Conservation (phyloP, 2,113 vertebrate species). For the Helogale parvula region DNA sequence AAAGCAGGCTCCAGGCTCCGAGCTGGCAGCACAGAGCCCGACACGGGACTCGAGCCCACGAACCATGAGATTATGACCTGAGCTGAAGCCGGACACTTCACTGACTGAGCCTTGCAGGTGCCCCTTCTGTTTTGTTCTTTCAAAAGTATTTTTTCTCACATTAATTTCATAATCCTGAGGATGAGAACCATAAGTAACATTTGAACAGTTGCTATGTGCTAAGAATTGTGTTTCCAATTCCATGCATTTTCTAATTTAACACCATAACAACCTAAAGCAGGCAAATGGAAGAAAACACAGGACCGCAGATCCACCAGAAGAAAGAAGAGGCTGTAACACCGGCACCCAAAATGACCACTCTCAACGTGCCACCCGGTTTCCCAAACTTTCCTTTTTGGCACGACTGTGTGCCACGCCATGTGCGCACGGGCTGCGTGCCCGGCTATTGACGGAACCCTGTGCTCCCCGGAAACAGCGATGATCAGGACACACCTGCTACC, state of each 20-base stretch:
- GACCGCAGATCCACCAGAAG: background rate
- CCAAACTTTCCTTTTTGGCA: background rate
- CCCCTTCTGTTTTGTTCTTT: too few species aligned
- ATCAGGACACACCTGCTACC: fast-evolving
- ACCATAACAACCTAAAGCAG: background rate
- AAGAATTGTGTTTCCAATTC: background rate
- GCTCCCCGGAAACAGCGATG: background rate
- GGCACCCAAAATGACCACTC: background rate
- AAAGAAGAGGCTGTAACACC: background rate
- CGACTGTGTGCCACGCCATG: fast-evolving
- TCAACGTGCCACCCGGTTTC: too few species aligned
- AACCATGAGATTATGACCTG: too few species aligned
- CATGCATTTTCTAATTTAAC: background rate
- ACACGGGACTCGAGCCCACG: too few species aligned
- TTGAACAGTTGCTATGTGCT: background rate
- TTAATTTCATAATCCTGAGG: background rate
- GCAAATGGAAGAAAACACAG: background rate
- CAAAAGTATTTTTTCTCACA: background rate
- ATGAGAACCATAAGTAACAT: background rate
- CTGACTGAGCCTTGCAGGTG: too few species aligned
- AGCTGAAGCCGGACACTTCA: too few species aligned
- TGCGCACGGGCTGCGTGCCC: fast-evolving
- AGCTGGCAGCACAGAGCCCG: too few species aligned
- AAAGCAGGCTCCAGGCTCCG: too few species aligned
- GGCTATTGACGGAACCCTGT: background rate